Percentiles rank a stretch among this genome's conserved stretches.
phyloP scores from a whole-genome alignment of 2,888 invertebrate genomes.

The Automeris io region DNA sequence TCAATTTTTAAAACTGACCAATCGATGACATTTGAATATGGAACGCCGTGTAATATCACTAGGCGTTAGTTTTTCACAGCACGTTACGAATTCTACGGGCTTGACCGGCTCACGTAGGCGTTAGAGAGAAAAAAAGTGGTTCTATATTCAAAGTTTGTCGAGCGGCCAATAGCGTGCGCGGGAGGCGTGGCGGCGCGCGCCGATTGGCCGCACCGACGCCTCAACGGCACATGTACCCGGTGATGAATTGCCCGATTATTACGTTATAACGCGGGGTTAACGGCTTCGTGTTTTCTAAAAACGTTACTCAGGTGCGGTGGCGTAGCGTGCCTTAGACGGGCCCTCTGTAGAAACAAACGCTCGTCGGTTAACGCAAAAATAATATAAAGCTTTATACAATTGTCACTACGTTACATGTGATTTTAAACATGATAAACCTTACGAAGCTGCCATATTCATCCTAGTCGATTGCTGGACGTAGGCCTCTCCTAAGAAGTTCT shows the following conservation, averaged over 20 bases:
- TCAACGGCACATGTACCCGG: conserved; percentile 28
- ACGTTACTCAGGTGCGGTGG: conserved; percentile 14
- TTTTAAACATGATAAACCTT: no score
- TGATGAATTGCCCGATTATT: conserved; percentile 60
- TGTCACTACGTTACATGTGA: no score
- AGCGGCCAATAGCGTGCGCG: conserved; percentile 60
- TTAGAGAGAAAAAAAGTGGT: conserved; percentile 71
- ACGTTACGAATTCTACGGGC: conserved; percentile 12
- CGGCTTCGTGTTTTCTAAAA: conserved; percentile 22
- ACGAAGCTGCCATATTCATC: no score
- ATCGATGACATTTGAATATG: background rate
- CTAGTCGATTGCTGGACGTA: no score
- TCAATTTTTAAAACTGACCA: background rate
- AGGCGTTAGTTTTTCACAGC: conserved; percentile 12
- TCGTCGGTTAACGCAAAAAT: no score
- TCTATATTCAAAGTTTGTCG: conserved; percentile 71
- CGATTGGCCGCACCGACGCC: conserved; percentile 49
- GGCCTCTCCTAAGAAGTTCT: no score
- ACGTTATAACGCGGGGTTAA: conserved; percentile 44
- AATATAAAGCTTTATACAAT: no score
- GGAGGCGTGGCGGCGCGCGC: conserved; percentile 61
- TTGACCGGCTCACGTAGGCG: conserved; percentile 62
- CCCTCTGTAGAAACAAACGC: no score
- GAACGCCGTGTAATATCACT: background rate
- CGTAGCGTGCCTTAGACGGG: no score